Percentiles rank a stretch among this genome's conserved stretches.
These are phyloP conservation scores for Crossaster papposus DNA, from an alignment of 53 echinoderm and acorn worm genomes.

Conservation along the genomic window DNA sequence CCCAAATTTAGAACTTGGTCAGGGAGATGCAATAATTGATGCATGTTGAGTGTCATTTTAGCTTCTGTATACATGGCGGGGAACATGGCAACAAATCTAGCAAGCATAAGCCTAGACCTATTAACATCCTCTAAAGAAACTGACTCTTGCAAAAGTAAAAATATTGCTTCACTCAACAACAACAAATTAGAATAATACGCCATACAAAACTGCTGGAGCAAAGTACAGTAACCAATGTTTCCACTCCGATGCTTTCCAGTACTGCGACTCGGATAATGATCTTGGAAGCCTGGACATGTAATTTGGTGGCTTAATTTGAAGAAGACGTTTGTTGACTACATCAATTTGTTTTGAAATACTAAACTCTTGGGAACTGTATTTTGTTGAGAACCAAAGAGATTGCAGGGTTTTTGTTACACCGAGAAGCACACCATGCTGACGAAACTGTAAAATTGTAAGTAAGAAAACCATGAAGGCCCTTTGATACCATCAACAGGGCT, in stretches of 20 bases:
- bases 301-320: conserved; percentile 65
- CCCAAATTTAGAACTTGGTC: conserved; percentile 51
- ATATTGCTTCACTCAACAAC: conserved; percentile 34
- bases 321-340: conserved; percentile 43
- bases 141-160: conserved; percentile 28
- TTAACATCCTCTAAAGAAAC: conserved; percentile 23
- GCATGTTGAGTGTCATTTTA: conserved; percentile 59
- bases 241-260: conserved; percentile 75
- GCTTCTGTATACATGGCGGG: conserved; percentile 25
- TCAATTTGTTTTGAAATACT: neutral
- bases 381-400: conserved; percentile 57
- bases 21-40: conserved; percentile 58
- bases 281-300: conserved; percentile 67
- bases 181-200: conserved; percentile 47
- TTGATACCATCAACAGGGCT: conserved; percentile 49
- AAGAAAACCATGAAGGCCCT: conserved; percentile 61
- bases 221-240: conserved; percentile 61
- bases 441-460: conserved; percentile 34
- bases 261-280: conserved; percentile 47
- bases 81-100: conserved; percentile 58
- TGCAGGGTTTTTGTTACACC: conserved; percentile 56
- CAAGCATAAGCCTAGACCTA: conserved; percentile 11
- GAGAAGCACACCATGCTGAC: conserved; percentile 64
- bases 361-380: conserved; percentile 47
- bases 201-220: conserved; percentile 42